Evolutionary conservation across 1,140 invertebrate species (phyloP), one percentile per base, ranked within the genome.

Genomic region (Penaeus chinensis): DNA sequence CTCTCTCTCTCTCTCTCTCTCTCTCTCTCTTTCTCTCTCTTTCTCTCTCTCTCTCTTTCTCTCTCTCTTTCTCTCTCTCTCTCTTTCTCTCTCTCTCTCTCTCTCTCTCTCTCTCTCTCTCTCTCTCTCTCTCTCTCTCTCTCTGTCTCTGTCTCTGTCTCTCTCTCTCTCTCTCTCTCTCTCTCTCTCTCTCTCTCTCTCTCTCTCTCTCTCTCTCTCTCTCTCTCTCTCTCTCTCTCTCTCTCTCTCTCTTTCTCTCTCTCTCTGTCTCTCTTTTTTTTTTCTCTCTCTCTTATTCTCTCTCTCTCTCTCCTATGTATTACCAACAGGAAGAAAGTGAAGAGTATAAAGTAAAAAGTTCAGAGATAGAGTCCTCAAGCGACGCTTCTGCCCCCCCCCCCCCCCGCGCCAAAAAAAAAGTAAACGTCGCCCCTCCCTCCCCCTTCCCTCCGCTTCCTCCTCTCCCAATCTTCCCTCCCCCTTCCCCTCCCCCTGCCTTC

Each of bases 171-270:
- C 78, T 32, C 22, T 62, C 54, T 32, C 22, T n/a, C 42, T n/a
- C 54, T 62, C 78, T 80, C 54, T 32, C 78, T n/a, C 19, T n/a
- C 78, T n/a, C 54, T 62, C 47, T 61, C 54, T 80, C 47, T 27
- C 24, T 60, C 22, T 62, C 16, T 54, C 22, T 27, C 54, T 60
- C 78, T n/a, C 16, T 20, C 78, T n/a, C 54, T 60, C 78, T 27
- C 54, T 80, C 37, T 13, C 54, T 80, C 78, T 27, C 19, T 80
- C 47, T 62, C 22, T 80, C 47, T n/a, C 47, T n/a, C 47, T 80
- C 47, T 7, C 74, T 37, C 24, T n/a, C 32, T 76, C 20, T 11
- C n/a, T 76, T n/a, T n/a, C 47, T 42, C 71, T 3, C 20, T 66
- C 65, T 3, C 20, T 24, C 32, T 11, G 2, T 5, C 24, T 27